Evolutionary conservation across 2,113 vertebrate species (phyloP).

Genomic region (Pseudorasbora parva): DNA sequence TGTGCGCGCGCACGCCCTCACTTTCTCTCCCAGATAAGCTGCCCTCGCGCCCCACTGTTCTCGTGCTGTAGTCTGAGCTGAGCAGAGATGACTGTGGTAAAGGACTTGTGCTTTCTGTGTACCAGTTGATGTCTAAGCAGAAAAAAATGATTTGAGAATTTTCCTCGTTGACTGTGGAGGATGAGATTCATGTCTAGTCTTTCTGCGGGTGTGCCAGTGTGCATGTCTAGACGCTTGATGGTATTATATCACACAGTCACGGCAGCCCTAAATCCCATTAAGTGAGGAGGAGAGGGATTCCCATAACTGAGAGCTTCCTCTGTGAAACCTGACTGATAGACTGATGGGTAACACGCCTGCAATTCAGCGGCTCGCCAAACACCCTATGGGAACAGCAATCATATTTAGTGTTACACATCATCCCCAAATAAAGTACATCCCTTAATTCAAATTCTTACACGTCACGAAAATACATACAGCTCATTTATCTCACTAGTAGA

Average conservation of each 20-base stretch:
- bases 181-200: slow-evolving; percentile 40
- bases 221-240: slow-evolving; percentile 46
- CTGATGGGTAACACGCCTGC: slow-evolving; percentile 29
- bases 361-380: slow-evolving; percentile 29
- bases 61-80: slow-evolving; percentile 35
- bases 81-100: slow-evolving; percentile 27
- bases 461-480: not conserved
- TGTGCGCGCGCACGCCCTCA: slow-evolving; percentile 40
- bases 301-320: slow-evolving; percentile 48
- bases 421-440: slow-evolving; percentile 5
- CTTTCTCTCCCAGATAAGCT: slow-evolving; percentile 28
- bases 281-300: slow-evolving; percentile 41
- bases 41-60: slow-evolving; percentile 18
- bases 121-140: slow-evolving; percentile 16
- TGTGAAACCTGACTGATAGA: slow-evolving; percentile 35
- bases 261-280: slow-evolving; percentile 52
- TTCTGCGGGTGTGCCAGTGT: slow-evolving; percentile 16
- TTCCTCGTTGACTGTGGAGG: slow-evolving; percentile 6
- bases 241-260: slow-evolving; percentile 52
- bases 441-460: not conserved
- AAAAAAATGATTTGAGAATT: not conserved
- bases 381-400: slow-evolving; percentile 7
- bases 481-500: not conserved
- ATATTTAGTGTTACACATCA: slow-evolving; percentile 30
- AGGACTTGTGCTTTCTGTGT: slow-evolving; percentile 35